phyloP scores from a whole-genome alignment of 2,113 vertebrate species.

The Sinocyclocheilus maitianheensis region DNA sequence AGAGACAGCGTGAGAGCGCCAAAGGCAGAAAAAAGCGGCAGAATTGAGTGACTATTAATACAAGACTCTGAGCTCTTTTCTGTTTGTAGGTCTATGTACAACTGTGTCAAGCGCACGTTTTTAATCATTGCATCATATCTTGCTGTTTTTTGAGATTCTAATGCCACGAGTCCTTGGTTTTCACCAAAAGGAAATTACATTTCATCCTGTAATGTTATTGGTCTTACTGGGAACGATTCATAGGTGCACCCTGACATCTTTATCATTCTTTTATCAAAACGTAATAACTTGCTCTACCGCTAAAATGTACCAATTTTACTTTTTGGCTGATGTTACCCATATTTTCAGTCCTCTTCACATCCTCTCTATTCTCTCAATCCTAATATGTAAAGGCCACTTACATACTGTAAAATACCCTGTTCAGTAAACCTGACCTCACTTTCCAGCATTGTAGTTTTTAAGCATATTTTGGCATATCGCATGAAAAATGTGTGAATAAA shows the following conservation, averaged over 20 bases:
- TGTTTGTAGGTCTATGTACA: too few species aligned
- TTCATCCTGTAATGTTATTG: background rate
- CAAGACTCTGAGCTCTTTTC: background rate
- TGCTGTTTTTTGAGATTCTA: background rate
- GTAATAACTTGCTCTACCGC: too few species aligned
- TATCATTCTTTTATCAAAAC: background rate
- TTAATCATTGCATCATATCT: too few species aligned
- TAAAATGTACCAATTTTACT: too few species aligned
- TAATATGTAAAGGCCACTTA: background rate
- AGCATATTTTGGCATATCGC: too few species aligned
- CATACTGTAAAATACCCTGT: background rate
- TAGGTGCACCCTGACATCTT: background rate
- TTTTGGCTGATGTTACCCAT: too few species aligned
- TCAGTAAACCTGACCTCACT: background rate
- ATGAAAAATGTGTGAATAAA: background rate
- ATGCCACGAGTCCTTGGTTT: background rate
- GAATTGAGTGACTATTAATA: background rate
- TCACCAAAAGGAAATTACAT: background rate
- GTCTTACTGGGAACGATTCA: background rate
- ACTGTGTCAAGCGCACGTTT: too few species aligned
- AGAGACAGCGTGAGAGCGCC: conserved; percentile 11
- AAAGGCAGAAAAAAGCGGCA: background rate
- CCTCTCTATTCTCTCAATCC: background rate
- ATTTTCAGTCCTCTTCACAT: background rate
- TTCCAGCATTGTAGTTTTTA: background rate